Evolutionary conservation across 2,797 vertebrate genomes (phyloP).

Genomic region (Enteromius argenteus): DNA sequence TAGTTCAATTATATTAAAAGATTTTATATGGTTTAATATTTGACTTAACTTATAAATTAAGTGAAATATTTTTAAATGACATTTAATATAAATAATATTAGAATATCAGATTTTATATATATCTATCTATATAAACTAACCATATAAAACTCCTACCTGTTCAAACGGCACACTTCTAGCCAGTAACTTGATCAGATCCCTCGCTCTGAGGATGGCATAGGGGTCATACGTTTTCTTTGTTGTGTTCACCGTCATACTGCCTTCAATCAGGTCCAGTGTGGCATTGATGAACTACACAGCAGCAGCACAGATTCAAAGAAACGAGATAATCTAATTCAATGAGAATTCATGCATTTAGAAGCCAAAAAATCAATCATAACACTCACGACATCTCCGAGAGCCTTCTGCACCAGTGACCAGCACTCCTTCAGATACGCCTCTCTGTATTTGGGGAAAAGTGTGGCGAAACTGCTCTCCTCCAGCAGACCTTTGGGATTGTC

Average conservation of each 20-base stretch:
- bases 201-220: slow-evolving; percentile 87
- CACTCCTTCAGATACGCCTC: slow-evolving; percentile 93
- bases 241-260: slow-evolving; percentile 92
- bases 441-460: slow-evolving; percentile 93
- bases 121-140: neutral
- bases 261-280: slow-evolving; percentile 93
- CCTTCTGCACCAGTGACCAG: slow-evolving; percentile 94
- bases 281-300: slow-evolving; percentile 83
- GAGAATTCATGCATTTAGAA: neutral
- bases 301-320: neutral
- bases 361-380: neutral
- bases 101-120: neutral
- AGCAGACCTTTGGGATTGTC: slow-evolving; percentile 92
- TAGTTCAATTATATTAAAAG: too few species aligned
- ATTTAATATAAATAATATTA: neutral
- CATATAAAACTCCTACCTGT: slow-evolving; percentile 79
- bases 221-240: slow-evolving; percentile 96
- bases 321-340: neutral
- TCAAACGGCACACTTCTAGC: slow-evolving; percentile 95
- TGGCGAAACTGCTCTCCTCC: slow-evolving; percentile 98
- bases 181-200: slow-evolving; percentile 94
- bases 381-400: slow-evolving; percentile 86
- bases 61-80: neutral
- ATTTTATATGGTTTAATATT: too few species aligned
- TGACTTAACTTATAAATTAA: too few species aligned